Evolutionary conservation across 2,113 vertebrate genomes (phyloP).

Genomic region (Crotalus tigris): DNA sequence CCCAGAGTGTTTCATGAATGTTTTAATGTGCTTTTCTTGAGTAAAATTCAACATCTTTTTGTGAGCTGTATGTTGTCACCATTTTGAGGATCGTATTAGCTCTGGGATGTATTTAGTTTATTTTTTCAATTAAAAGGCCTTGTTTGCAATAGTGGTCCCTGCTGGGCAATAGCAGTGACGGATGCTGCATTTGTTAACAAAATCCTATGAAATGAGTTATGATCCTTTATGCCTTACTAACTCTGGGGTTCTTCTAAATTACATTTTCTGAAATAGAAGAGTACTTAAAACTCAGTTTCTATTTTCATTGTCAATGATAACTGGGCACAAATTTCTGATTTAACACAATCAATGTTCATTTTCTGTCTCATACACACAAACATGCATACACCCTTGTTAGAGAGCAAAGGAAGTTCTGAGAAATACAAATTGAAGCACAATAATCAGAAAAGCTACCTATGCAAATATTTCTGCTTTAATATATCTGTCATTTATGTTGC

Average conservation of each 20-base stretch:
- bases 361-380: background rate
- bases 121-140: background rate
- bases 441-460: background rate
- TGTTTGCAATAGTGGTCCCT: background rate
- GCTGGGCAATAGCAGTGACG: background rate
- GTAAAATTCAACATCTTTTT: background rate
- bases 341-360: background rate
- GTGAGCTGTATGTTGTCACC: background rate
- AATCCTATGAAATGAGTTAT: background rate
- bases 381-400: background rate
- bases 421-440: background rate
- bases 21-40: background rate
- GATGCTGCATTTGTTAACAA: background rate
- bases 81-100: background rate
- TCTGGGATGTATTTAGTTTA: background rate
- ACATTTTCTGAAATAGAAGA: background rate
- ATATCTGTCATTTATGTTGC: background rate
- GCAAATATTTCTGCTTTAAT: background rate
- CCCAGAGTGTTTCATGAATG: background rate
- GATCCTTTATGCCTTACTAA: background rate
- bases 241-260: background rate
- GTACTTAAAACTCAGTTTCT: background rate
- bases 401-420: background rate
- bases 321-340: background rate
- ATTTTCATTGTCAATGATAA: background rate